phyloP scores from a whole-genome alignment of 2,888 invertebrate genomes.

The Heliconius erato region DNA sequence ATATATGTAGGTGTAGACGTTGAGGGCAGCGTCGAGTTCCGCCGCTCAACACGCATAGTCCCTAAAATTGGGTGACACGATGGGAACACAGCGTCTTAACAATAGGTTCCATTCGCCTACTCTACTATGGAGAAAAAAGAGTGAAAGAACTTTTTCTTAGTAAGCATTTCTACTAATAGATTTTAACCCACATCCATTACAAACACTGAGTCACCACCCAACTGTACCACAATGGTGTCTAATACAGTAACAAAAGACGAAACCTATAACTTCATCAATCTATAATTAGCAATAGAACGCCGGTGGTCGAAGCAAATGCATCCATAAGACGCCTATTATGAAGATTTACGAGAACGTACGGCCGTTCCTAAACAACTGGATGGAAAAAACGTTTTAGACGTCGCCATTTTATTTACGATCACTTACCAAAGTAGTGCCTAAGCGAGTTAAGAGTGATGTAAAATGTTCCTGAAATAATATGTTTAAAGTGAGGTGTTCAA shows the following conservation, averaged over 20 bases:
- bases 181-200: background rate
- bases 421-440: slow-evolving; percentile 60
- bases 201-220: background rate
- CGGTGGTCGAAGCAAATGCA: slow-evolving; percentile 54
- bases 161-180: background rate
- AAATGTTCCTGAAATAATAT: slow-evolving; percentile 45
- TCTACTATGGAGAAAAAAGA: no score
- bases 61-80: no score
- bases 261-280: slow-evolving; percentile 35
- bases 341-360: slow-evolving; percentile 69
- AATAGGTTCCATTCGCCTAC: no score
- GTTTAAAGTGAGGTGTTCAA: slow-evolving; percentile 41
- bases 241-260: background rate
- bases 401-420: slow-evolving; percentile 65
- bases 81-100: no score
- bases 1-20: no score
- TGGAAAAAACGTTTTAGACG: slow-evolving; percentile 66
- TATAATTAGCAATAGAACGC: slow-evolving; percentile 45
- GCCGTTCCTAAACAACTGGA: slow-evolving; percentile 63
- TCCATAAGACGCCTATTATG: slow-evolving; percentile 56
- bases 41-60: background rate
- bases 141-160: no score
- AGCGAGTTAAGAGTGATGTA: slow-evolving; percentile 63
- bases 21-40: no score
- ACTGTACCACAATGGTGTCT: background rate